A percentile compares a stretch with the other conserved stretches of the same genome.
Conservation (phyloP, 35 echinoderm and acorn worm genomes). For the Apostichopus californicus region DNA sequence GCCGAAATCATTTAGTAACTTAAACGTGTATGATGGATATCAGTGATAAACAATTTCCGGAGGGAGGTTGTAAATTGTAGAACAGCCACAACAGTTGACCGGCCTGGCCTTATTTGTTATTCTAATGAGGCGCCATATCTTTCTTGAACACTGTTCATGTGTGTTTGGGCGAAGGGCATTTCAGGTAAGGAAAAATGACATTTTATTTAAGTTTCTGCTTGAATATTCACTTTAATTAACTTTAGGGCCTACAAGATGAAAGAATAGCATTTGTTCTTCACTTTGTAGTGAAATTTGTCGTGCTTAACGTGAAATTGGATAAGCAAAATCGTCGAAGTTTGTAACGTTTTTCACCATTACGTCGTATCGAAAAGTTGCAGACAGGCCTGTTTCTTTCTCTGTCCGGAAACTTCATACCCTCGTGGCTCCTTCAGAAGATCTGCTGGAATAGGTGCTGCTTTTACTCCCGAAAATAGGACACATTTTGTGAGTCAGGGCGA, state of each 20-base stretch:
- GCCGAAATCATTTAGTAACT: too few species aligned
- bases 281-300: constrained; percentile 44
- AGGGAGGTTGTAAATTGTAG: constrained; percentile 17
- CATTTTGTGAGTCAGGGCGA: background rate
- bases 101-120: constrained; percentile 59
- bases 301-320: constrained; percentile 28
- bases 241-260: background rate
- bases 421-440: background rate
- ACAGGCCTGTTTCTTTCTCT: background rate
- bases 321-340: constrained; percentile 45
- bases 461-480: background rate
- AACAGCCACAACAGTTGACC: constrained; percentile 24
- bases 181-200: constrained; percentile 14
- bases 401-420: background rate
- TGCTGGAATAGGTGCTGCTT: background rate
- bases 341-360: constrained; percentile 38
- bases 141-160: constrained; percentile 34
- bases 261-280: constrained; percentile 65
- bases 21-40: too few species aligned
- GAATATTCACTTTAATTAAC: constrained; percentile 23
- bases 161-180: background rate
- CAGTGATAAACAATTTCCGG: constrained; percentile 20
- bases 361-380: constrained; percentile 24
- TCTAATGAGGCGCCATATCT: constrained; percentile 67
- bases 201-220: constrained; percentile 49